Base-by-base conservation (phyloP, 30 jellyfish, hydroid and myxozoan genomes). In the Turritopsis dohrnii region DNA sequence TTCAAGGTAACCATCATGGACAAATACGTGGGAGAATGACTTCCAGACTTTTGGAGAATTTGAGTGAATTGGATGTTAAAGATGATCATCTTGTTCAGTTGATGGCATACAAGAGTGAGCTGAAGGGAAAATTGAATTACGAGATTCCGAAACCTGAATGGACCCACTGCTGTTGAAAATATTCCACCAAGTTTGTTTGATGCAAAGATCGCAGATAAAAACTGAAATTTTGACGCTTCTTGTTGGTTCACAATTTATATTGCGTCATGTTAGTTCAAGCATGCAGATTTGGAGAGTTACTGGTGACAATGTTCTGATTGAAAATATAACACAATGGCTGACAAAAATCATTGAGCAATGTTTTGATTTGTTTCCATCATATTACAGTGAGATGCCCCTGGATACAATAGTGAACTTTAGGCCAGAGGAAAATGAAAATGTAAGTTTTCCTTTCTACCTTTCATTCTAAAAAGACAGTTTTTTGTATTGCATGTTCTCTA, bases 141-240 rank as follows among this genome's bases (percentile, higher is more conserved):
- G 8, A 1, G 77, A n/a, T n/a, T 0, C 19, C 19, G 19, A 27
- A 69, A 69, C 0, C 9, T 19, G 77, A 69, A 7, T n/a, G 30
- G 77, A 69, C 9, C 22, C 22, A 7, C 31, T n/a, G 30, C 22
- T 69, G 28, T 69, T 69, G 77, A 69, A 23, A 69, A 69, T 19
- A 69, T 69, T 69, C 19, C 30, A 23, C 9, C 9, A 69, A 7
- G 77, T 19, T 69, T 69, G 77, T 19, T 23, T n/a, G 30, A 19
- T 69, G 9, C 31, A 9, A 69, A 23, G 77, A 23, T n/a, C 31
- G 28, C 77, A 69, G 30, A 69, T 8, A 8, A 69, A 69, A 69
- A 69, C 19, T 21, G 77, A 23, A n/a, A 69, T 69, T 69, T 69
- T 69, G 30, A 8, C 77, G 28, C 77, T 69, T 1, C 77, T 69